Evolutionary conservation across 2,797 vertebrate genomes (phyloP), one percentile per base, ranked within the genome.

Genomic region (Australoheros facetus): DNA sequence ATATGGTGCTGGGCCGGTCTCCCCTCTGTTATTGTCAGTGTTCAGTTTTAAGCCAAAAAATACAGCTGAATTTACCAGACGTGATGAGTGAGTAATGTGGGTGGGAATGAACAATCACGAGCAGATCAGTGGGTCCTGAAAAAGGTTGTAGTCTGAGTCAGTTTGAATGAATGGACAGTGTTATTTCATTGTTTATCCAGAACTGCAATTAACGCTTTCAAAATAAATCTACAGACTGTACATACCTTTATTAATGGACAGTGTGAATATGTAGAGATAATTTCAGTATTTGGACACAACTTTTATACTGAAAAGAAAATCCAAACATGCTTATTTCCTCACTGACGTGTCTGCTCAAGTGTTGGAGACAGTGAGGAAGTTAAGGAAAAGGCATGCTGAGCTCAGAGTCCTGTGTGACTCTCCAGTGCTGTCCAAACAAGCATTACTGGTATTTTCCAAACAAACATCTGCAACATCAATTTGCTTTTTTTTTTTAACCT

Each of bases 31-130:
- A 4, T 39, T 58, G 16, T 85, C 5, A 32, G 4, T 7, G 26
- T 59, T 80, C 55, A 70, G 4, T 3, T 17, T 71, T 19, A 26
- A 45, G 81, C 73, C 83, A 89, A 90, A 84, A 70, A 1, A 83
- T 86, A 91, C 39, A 82, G 7, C 21, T 19, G 23, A n/a, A 16
- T 73, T 2, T 32, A 42, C 16, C 17, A 39, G 12, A 78, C 48
- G 48, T 14, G 58, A 16, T 30, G 13, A 4, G 7, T 13, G 11
- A 48, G 30, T 55, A 11, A 17, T 48, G 37, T 16, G 39, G 8
- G 21, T 21, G 34, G 42, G 23, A 39, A n/a, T 5, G 7, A 7
- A 51, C 2, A 71, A 32, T 34, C 4, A 39, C 2, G 3, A 79
- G 28, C 77, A 6, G 48, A 82, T 73, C 32, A 88, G 73, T 69